Percentiles rank a stretch among this genome's conserved stretches.
phyloP scores from a whole-genome alignment of 2,888 invertebrate species.

The Ochropacha duplaris region DNA sequence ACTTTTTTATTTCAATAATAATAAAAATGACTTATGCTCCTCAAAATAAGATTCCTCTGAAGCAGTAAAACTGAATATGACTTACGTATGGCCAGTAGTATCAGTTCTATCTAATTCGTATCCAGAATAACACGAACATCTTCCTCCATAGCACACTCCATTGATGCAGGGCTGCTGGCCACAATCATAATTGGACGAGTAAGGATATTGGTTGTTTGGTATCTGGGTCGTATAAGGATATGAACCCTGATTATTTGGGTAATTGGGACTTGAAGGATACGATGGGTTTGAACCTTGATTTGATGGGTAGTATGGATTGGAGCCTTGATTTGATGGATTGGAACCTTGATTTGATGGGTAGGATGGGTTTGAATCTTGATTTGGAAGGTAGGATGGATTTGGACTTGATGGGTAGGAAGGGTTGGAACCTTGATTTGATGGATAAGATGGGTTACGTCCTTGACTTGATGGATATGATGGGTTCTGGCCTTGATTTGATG shows the following conservation, averaged over 20 bases:
- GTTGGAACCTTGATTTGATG: slow-evolving; percentile 16
- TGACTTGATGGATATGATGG: background rate
- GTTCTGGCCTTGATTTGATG: slow-evolving; percentile 12
- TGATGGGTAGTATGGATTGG: background rate
- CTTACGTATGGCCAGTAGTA: background rate
- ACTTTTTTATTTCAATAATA: too few species aligned
- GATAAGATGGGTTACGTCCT: slow-evolving; percentile 11
- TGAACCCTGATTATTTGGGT: slow-evolving; percentile 14
- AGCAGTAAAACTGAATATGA: background rate
- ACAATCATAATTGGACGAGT: background rate
- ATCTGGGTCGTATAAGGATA: background rate
- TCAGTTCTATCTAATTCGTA: slow-evolving; percentile 21
- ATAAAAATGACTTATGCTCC: too few species aligned
- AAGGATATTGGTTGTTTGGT: background rate
- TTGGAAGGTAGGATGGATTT: slow-evolving; percentile 8
- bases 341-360: slow-evolving; percentile 12
- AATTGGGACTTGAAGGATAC: slow-evolving; percentile 19
- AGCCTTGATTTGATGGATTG: slow-evolving; percentile 8
- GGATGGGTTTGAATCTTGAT: slow-evolving; percentile 5
- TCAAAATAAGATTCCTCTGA: too few species aligned
- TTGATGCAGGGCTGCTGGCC: slow-evolving; percentile 83
- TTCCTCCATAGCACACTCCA: background rate
- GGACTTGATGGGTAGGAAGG: slow-evolving; percentile 17
- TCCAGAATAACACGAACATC: background rate
- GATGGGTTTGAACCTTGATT: slow-evolving; percentile 10